Evolutionary conservation across 2,113 vertebrate genomes (phyloP).

Genomic region (Trematomus loennbergii): DNA sequence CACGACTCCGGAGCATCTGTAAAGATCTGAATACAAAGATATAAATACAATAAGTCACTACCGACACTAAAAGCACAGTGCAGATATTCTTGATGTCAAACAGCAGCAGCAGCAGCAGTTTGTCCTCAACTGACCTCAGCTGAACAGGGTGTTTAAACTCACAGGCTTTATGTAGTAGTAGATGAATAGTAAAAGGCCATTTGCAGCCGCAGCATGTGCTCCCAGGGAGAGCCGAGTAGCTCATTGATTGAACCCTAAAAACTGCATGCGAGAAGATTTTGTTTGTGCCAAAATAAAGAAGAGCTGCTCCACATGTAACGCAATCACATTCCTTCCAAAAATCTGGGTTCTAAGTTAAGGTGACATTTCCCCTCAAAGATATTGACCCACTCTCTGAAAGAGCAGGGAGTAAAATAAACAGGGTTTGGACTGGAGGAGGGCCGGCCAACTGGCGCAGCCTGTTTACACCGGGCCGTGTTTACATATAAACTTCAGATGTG

Average conservation of each 20-base stretch:
- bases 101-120: slow-evolving; percentile 24
- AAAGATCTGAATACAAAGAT: slow-evolving; percentile 91
- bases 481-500: slow-evolving; percentile 79
- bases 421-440: slow-evolving; percentile 43
- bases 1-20: slow-evolving; percentile 88
- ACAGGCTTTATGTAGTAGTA: slow-evolving; percentile 43
- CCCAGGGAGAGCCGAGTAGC: slow-evolving; percentile 43
- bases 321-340: slow-evolving; percentile 35
- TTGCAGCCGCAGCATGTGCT: slow-evolving; percentile 58
- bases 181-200: slow-evolving; percentile 60
- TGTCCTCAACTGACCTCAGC: slow-evolving; percentile 60
- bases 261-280: slow-evolving; percentile 50
- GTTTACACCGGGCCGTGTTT: slow-evolving; percentile 76
- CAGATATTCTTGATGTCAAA: slow-evolving; percentile 21
- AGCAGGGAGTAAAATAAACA: slow-evolving; percentile 65
- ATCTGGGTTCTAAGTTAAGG: slow-evolving; percentile 47
- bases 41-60: slow-evolving; percentile 42
- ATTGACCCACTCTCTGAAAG: slow-evolving; percentile 60
- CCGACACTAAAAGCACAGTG: slow-evolving; percentile 6
- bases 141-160: slow-evolving; percentile 36
- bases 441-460: slow-evolving; percentile 64
- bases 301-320: slow-evolving; percentile 34
- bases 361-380: slow-evolving; percentile 58
- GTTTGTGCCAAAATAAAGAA: slow-evolving; percentile 51
- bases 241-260: slow-evolving; percentile 61